phyloP scores from a whole-genome alignment of 2,113 vertebrate genomes.

The Rhinichthys klamathensis region DNA sequence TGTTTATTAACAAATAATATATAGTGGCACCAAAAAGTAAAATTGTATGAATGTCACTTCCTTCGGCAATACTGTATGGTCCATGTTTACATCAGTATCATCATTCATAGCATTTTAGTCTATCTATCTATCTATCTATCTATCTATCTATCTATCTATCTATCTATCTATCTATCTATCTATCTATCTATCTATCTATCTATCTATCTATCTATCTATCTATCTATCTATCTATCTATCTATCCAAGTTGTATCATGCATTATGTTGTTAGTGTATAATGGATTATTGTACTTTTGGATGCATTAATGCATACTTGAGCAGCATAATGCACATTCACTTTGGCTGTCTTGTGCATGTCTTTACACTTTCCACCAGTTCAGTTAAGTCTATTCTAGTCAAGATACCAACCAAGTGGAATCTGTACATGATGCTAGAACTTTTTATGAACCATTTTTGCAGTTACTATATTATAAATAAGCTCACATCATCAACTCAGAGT shows the following conservation, averaged over 20 bases:
- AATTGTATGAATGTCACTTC: background rate
- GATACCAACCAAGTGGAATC: background rate
- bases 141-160: constrained; percentile 13
- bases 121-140: too few species aligned
- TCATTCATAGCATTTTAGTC: background rate
- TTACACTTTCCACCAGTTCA: background rate
- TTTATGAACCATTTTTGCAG: background rate
- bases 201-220: background rate
- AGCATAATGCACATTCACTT: background rate
- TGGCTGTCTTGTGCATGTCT: background rate
- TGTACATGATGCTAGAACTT: background rate
- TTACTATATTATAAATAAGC: background rate
- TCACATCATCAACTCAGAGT: background rate
- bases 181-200: constrained; percentile 7
- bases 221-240: too few species aligned
- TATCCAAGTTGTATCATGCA: too few species aligned
- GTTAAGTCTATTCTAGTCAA: background rate
- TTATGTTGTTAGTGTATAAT: background rate
- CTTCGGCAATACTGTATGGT: background rate
- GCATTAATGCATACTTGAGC: background rate
- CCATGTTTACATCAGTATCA: background rate
- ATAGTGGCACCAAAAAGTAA: background rate
- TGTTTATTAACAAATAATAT: background rate
- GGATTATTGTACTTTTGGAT: background rate
- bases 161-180: constrained; percentile 12